Evolutionary conservation across 1,140 invertebrate species (phyloP).

Genomic region (Trinorchestia longiramus): DNA sequence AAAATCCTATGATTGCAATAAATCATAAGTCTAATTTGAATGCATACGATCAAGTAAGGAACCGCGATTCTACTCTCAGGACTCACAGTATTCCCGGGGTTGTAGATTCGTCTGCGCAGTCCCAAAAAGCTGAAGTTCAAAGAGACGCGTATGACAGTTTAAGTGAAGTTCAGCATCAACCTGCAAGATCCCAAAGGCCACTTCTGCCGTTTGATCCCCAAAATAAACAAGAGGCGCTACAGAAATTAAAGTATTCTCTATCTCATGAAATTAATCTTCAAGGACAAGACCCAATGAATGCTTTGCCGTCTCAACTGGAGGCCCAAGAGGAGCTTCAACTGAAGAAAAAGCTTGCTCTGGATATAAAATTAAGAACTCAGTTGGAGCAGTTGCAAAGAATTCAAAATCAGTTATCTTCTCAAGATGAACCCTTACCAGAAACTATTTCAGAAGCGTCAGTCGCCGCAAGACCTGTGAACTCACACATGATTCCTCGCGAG

Average conservation of each 20-base stretch:
- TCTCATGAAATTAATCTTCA: neutral
- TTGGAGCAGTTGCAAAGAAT: neutral
- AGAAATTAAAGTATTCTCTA: neutral
- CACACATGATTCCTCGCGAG: constrained; percentile 14
- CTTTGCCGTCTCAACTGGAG: neutral
- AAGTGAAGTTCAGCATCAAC: neutral
- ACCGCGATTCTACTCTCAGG: neutral
- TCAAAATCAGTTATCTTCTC: neutral
- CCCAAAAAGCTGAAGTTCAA: neutral
- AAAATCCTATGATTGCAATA: neutral
- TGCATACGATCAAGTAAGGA: neutral
- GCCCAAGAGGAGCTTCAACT: neutral
- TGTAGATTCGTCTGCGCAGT: neutral
- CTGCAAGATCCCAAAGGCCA: neutral
- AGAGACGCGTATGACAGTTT: neutral
- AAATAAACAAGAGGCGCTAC: neutral
- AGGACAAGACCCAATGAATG: neutral
- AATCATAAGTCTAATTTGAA: neutral
- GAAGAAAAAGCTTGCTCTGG: constrained; percentile 18
- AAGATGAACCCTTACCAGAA: neutral
- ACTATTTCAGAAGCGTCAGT: neutral
- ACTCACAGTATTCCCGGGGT: neutral
- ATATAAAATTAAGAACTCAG: neutral
- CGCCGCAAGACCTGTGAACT: neutral
- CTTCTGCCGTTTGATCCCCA: neutral